Conservation (phyloP, 1,140 invertebrate genomes). For the Bradysia coprophila region DNA sequence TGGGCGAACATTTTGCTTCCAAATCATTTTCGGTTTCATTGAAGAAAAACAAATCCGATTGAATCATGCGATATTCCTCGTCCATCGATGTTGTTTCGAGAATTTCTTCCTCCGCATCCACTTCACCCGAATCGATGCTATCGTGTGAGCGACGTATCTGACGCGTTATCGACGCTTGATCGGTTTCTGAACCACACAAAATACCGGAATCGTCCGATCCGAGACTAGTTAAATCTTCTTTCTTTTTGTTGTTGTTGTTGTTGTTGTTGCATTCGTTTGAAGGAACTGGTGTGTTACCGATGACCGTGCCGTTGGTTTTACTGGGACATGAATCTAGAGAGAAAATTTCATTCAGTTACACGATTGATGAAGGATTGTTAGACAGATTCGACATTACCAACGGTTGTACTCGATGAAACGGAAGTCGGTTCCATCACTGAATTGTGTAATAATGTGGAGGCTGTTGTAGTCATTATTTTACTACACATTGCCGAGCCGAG, state of each 20-base stretch:
- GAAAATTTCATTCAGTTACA: no score
- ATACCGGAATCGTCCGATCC: conserved; percentile 77
- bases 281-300: not conserved
- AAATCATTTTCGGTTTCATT: conserved; percentile 13
- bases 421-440: not conserved
- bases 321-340: no score
- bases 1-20: conserved; percentile 9
- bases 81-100: conserved; percentile 22
- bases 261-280: not conserved
- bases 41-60: conserved; percentile 18
- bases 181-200: conserved; percentile 47
- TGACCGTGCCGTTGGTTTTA: no score
- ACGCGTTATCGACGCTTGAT: conserved; percentile 24
- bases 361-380: no score
- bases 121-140: conserved; percentile 48
- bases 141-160: conserved; percentile 38
- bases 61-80: conserved; percentile 18
- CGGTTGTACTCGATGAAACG: no score
- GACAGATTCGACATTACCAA: no score
- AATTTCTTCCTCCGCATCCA: conserved; percentile 33
- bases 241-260: conserved; percentile 22
- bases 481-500: conserved; percentile 23
- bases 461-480: conserved; percentile 16
- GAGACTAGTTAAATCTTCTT: conserved; percentile 50
- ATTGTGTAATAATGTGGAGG: conserved; percentile 5